Base-by-base conservation (phyloP, 1,140 invertebrate genomes). In the Pararge aegeria region DNA sequence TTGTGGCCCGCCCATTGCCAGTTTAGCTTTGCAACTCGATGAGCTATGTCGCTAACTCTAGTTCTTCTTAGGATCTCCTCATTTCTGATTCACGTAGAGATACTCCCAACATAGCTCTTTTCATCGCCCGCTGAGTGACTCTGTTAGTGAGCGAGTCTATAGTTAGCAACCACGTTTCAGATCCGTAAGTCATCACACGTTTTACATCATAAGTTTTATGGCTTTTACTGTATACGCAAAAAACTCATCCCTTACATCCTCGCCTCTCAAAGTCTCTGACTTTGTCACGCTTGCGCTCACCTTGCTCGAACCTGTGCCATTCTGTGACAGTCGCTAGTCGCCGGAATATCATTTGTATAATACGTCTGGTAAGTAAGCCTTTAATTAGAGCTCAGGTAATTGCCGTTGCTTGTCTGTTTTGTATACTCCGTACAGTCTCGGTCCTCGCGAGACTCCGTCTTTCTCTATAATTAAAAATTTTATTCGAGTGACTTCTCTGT, bases 251-350 rank as follows among this genome's bases (percentile, higher is more conserved):
- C 65, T 73, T 72, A 19, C 3, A 51, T 56, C 61, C 18, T 18
- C 12, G 10, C 13, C 0, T 12, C 18, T 20, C 42, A 49, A 63
- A 60, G 54, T 48, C 67, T 53, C 63, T 60, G 60, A 66, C 69
- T 73, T 71, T 73, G 65, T 68, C 65, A 62, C 60, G 64, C n/a
- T n/a, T n/a, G n/a, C n/a, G n/a, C n/a, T n/a, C n/a, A n/a, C n/a
- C 64, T 66, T 65, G 64, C 62, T 46, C 71, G 54, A 68, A 20
- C 18, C 64, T 65, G 76, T 82, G 62, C 75, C 78, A 74, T 68
- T 71, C 65, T 29, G 78, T 72, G 75, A 72, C 76, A 72, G 78
- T 74, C 72, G 58, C 73, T 58, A 72, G 75, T 74, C 71, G 57
- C 70, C 56, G 50, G 59, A 71, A 80, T 71, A 73, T 72, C 56